phyloP scores from a whole-genome alignment of 2,888 invertebrate species.

The Thymelicus sylvestris region DNA sequence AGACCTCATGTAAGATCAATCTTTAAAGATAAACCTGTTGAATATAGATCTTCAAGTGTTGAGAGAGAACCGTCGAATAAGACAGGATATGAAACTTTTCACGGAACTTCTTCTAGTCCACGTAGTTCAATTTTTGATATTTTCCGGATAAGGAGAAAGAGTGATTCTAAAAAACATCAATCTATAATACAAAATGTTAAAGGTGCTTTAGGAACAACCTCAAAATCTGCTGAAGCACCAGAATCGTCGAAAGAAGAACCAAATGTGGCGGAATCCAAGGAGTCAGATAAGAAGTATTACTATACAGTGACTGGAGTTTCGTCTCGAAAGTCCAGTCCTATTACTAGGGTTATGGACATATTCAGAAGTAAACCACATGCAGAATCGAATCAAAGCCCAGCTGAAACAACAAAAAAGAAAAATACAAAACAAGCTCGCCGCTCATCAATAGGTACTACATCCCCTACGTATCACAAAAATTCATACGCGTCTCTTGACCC shows the following conservation, averaged over 20 bases:
- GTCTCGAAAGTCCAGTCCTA: conserved; percentile 78
- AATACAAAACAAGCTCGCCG: conserved; percentile 67
- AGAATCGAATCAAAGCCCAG: conserved; percentile 59
- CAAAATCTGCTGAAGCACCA: conserved; percentile 67
- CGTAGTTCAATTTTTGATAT: conserved; percentile 82
- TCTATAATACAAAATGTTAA: conserved; percentile 62
- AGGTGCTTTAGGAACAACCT: conserved; percentile 52
- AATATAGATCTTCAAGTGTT: conserved; percentile 70
- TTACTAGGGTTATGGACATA: conserved; percentile 80
- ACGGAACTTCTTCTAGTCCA: conserved; percentile 79
- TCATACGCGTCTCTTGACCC: conserved; percentile 79
- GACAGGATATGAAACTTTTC: conserved; percentile 81
- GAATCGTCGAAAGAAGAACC: conserved; percentile 66
- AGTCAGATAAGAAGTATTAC: conserved; percentile 79
- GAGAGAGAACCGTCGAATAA: conserved; percentile 67
- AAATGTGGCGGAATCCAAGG: conserved; percentile 63
- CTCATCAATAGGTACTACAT: conserved; percentile 78
- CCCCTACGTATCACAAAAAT: conserved; percentile 80
- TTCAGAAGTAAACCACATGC: conserved; percentile 73
- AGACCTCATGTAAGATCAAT: conserved; percentile 76
- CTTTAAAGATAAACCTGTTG: conserved; percentile 71
- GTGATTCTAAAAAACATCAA: conserved; percentile 76
- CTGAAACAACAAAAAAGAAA: conserved; percentile 72
- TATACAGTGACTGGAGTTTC: conserved; percentile 81
- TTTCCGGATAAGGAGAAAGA: conserved; percentile 77